phyloP scores from a whole-genome alignment of 2,113 vertebrate genomes.

The Panthera tigris region DNA sequence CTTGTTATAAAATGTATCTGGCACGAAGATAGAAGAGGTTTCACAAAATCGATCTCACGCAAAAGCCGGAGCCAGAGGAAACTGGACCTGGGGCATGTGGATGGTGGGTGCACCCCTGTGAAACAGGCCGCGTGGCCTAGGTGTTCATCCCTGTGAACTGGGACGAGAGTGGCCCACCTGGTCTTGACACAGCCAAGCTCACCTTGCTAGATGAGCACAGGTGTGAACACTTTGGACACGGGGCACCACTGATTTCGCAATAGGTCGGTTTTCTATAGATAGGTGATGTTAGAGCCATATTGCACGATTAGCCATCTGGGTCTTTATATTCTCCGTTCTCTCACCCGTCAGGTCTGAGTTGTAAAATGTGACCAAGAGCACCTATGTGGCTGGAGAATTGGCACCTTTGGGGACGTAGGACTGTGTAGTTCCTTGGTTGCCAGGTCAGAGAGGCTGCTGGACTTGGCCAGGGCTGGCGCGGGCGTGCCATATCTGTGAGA shows the following conservation, averaged over 20 bases:
- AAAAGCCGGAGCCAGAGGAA: not conserved
- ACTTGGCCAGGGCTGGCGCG: not conserved
- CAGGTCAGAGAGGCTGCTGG: not conserved
- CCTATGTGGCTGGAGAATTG: not conserved
- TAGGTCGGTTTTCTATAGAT: not conserved
- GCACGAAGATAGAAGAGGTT: not conserved
- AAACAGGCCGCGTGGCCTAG: not conserved
- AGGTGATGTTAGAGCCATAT: not conserved
- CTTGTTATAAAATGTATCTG: not conserved
- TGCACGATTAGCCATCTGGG: not conserved
- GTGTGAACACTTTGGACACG: not conserved
- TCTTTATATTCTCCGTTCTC: not conserved
- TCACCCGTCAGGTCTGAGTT: not conserved
- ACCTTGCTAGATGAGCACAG: not conserved
- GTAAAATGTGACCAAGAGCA: not conserved
- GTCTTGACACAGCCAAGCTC: not conserved
- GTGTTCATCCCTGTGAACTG: not conserved
- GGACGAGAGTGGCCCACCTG: not conserved
- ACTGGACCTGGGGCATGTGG: no score
- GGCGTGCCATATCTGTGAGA: not conserved
- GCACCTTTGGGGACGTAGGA: not conserved
- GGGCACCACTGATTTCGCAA: not conserved
- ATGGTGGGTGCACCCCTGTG: not conserved
- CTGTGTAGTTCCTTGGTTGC: not conserved
- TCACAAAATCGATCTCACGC: not conserved